Evolutionary conservation across 2,888 invertebrate genomes (phyloP), one percentile per base, ranked within the genome.

Genomic region (Tenthredo distinguenda): DNA sequence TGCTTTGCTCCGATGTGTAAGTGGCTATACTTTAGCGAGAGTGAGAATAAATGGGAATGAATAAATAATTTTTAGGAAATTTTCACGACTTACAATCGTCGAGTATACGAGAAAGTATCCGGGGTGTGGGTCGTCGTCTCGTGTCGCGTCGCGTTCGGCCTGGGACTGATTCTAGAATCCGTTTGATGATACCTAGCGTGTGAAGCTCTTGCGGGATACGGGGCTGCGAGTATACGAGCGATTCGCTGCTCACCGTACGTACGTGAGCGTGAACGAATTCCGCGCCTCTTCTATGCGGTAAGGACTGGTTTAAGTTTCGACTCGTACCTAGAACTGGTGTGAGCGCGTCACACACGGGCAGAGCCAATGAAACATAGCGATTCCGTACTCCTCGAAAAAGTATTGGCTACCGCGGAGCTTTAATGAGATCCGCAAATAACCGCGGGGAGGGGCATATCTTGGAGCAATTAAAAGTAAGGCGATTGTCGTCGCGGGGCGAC

Each of bases 371-470:
- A 37, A 26, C 62, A 31, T 21, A 31, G 55, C 43, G 62, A 81
- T 81, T 81, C 62, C 62, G 81, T 62, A 81, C 81, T 40, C 4
- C 62, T 81, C 34, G 62, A 81, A 62, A 81, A 81, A 62, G 6
- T 62, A 81, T 81, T 81, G 81, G 81, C 65, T 81, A 81, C 62
- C 26, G 68, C 68, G 43, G 5, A 7, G 37, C 81, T 62, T 65
- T 65, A 31, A 62, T 81, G 34, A 62, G 81, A 81, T 81, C 81
- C 7, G 65, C 55, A 62, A 81, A 65, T 62, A 43, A 55, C 40
- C 18, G n/a, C 84, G 86, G 85, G 88, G 88, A 87, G 88, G 88
- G 88, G 88, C 88, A 88, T 88, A 89, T 89, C 89, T 87, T 85
- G 47, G 37, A 86, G 86, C 86, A 88, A 89, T 89, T 88, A 86